These are phyloP conservation scores for Melieria picta DNA, from an alignment of 2,888 invertebrate species.

Conservation along the genomic window DNA sequence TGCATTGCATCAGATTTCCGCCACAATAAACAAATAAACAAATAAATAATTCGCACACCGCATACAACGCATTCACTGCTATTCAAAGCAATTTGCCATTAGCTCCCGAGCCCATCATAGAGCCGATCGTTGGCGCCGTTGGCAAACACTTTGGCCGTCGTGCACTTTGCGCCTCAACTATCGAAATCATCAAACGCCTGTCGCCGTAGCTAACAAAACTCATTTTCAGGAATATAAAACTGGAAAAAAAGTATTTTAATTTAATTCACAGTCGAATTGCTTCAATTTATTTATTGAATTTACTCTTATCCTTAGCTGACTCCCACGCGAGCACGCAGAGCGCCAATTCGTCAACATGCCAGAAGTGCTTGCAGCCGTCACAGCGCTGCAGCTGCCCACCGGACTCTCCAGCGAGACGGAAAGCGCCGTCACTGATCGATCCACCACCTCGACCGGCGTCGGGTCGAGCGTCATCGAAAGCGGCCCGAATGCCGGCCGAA, in stretches of 20 bases:
- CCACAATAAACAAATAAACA: no score
- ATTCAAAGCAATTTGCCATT: no score
- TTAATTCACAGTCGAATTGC: slow-evolving; percentile 21
- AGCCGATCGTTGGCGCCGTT: no score
- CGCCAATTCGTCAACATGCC: slow-evolving; percentile 38
- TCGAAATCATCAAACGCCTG: no score
- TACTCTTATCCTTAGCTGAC: slow-evolving; percentile 16
- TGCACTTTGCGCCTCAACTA: no score
- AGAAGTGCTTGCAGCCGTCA: slow-evolving; percentile 38
- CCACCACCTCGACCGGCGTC: slow-evolving; percentile 23
- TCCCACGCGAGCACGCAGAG: neutral
- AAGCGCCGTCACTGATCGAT: slow-evolving; percentile 34
- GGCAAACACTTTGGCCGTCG: no score
- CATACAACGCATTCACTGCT: no score
- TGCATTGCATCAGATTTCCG: no score
- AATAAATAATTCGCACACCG: no score
- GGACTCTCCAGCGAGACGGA: slow-evolving; percentile 42
- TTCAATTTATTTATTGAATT: slow-evolving; percentile 34
- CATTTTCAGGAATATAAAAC: slow-evolving; percentile 15
- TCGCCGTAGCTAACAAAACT: no score
- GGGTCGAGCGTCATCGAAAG: neutral
- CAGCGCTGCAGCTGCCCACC: slow-evolving; percentile 34
- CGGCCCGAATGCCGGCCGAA: neutral
- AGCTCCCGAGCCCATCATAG: no score
- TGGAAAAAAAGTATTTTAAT: neutral